Conservation (phyloP, 2,888 invertebrate species). For the Griposia aprilina region DNA sequence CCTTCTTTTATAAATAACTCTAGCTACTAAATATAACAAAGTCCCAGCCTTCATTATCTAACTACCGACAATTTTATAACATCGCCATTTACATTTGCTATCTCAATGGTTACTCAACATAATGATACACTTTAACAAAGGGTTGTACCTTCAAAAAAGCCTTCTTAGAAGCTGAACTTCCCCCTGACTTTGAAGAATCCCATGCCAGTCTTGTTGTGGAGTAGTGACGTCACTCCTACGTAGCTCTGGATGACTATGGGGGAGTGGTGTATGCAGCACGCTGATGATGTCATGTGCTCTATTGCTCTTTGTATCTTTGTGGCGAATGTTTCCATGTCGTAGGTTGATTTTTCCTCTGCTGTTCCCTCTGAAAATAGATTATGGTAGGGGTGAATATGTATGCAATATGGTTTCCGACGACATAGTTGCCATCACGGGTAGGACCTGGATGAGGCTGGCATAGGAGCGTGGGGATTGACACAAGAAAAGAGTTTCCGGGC, state of each 20-base stretch:
- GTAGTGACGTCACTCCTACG: slow-evolving; percentile 94
- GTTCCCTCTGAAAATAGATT: slow-evolving; percentile 77
- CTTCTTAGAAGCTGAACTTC: slow-evolving; percentile 94
- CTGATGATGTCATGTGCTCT: slow-evolving; percentile 84
- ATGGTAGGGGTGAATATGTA: not conserved
- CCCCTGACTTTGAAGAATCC: slow-evolving; percentile 97
- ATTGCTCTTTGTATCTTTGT: slow-evolving; percentile 90
- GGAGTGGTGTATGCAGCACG: slow-evolving; percentile 91
- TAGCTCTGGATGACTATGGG: slow-evolving; percentile 95
- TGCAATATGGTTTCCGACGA: not conserved
- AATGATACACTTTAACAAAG: slow-evolving; percentile 29
- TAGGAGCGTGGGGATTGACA: not conserved
- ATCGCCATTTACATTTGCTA: slow-evolving; percentile 10
- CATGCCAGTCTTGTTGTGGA: slow-evolving; percentile 95
- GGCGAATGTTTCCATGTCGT: slow-evolving; percentile 92
- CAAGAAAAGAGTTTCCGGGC: not conserved
- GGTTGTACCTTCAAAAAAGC: slow-evolving; percentile 29
- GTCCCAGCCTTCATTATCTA: slow-evolving; percentile 53
- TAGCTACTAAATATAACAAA: slow-evolving; percentile 48
- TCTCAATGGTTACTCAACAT: slow-evolving; percentile 15
- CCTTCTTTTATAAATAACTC: not conserved
- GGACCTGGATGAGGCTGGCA: not conserved
- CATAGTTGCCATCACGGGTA: not conserved
- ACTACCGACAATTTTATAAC: slow-evolving; percentile 36
- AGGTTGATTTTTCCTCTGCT: slow-evolving; percentile 85